Evolutionary conservation across 2,113 vertebrate species (phyloP).

Genomic region (Pagrus major): DNA sequence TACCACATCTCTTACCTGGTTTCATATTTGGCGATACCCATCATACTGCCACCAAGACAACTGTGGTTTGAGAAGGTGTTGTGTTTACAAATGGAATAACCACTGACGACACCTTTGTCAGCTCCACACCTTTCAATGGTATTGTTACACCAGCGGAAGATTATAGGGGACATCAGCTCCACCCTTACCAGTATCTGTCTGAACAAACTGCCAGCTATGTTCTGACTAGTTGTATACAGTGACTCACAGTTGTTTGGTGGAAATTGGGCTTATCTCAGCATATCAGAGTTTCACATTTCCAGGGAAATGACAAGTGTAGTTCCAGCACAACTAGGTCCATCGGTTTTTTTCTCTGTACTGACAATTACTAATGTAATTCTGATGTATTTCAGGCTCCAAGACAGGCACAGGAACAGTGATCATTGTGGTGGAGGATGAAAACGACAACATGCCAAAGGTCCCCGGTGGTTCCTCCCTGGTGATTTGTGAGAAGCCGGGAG

Average conservation of each 20-base stretch:
- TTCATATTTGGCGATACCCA: neutral
- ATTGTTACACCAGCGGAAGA: neutral
- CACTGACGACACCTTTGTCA: neutral
- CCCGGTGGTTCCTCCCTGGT: neutral
- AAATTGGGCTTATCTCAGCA: neutral
- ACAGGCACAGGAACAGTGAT: slow-evolving; percentile 89
- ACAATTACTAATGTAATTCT: neutral
- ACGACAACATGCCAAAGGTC: slow-evolving; percentile 86
- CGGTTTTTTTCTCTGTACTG: neutral
- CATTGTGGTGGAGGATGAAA: slow-evolving; percentile 84
- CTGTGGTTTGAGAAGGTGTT: neutral
- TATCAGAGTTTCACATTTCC: neutral
- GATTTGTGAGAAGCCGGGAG: slow-evolving; percentile 83
- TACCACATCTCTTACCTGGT: neutral
- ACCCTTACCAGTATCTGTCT: slow-evolving; percentile 45
- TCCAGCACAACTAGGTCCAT: neutral
- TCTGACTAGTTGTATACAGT: neutral
- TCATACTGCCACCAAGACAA: neutral
- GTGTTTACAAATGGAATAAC: neutral
- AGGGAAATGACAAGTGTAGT: neutral
- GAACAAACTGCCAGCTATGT: neutral
- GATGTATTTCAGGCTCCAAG: slow-evolving; percentile 82
- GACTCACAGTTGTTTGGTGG: slow-evolving; percentile 16
- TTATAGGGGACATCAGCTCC: slow-evolving; percentile 1
- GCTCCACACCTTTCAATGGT: neutral